Evolutionary conservation across 2,797 vertebrate genomes (phyloP).

Genomic region (Limosa lapponica): DNA sequence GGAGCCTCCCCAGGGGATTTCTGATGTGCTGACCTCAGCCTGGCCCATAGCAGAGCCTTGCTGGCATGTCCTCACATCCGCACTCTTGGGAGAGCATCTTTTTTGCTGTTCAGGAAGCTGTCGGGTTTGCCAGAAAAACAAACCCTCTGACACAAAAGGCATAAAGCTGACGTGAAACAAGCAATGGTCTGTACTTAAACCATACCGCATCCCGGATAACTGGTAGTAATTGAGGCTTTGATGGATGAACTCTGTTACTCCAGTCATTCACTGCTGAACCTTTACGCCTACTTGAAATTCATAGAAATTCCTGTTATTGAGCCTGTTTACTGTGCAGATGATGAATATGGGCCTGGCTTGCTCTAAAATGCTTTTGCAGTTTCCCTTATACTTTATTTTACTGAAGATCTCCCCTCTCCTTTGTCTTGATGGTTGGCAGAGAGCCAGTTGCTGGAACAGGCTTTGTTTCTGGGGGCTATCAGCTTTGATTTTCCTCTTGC

Average conservation of each 20-base stretch:
- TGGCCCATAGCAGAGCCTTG: neutral
- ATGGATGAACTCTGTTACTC: conserved; percentile 36
- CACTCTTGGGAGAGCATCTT: neutral
- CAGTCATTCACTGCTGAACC: neutral
- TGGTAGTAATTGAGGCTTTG: conserved; percentile 35
- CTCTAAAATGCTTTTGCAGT: neutral
- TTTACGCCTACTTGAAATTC: conserved; percentile 48
- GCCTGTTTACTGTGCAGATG: conserved; percentile 16
- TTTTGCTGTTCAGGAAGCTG: neutral
- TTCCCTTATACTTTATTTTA: neutral
- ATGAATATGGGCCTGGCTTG: conserved; percentile 5
- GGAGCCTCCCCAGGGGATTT: neutral
- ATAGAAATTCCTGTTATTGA: conserved; percentile 33
- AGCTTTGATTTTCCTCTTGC: neutral
- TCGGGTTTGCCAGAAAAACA: neutral
- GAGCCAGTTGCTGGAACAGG: neutral
- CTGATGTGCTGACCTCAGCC: neutral
- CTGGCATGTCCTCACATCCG: neutral
- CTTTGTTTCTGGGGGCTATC: neutral
- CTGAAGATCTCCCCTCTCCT: neutral
- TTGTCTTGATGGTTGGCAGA: neutral
- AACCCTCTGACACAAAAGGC: neutral
- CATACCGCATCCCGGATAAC: neutral
- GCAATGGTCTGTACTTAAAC: neutral
- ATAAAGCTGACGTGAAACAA: neutral